These are phyloP conservation scores for Cetoscarus ocellatus DNA, from an alignment of 2,797 vertebrate species.

Conservation along the genomic window DNA sequence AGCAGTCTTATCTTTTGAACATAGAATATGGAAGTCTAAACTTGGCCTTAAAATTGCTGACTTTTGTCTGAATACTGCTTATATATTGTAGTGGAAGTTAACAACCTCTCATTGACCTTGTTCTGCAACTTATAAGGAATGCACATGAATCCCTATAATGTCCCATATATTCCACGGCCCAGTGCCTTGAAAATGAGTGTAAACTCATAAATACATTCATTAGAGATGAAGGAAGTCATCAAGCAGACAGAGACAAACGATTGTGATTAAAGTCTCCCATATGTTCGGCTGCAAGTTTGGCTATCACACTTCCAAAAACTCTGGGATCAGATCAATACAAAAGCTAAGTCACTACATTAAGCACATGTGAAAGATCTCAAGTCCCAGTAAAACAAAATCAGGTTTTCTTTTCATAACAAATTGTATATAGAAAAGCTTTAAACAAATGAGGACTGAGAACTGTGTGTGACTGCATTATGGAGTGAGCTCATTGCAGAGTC, in stretches of 20 bases:
- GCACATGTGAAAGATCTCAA: too few species aligned
- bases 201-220: conserved; percentile 48
- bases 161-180: conserved; percentile 17
- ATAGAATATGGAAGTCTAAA: too few species aligned
- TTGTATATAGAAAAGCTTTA: too few species aligned
- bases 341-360: neutral
- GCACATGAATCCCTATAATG: conserved; percentile 20
- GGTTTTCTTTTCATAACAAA: too few species aligned
- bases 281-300: conserved; percentile 28
- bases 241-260: conserved; percentile 62
- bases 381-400: too few species aligned
- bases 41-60: too few species aligned
- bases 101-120: conserved; percentile 26
- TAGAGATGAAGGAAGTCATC: conserved; percentile 50
- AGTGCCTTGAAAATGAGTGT: conserved; percentile 37
- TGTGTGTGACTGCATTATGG: too few species aligned
- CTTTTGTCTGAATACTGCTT: too few species aligned
- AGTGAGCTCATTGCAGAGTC: too few species aligned
- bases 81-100: too few species aligned
- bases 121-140: conserved; percentile 39
- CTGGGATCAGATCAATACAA: neutral
- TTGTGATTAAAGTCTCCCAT: conserved; percentile 47
- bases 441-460: too few species aligned
- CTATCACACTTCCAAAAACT: conserved; percentile 12
- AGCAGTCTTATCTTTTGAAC: too few species aligned